A percentile compares a stretch with the other conserved stretches of the same genome.
These are phyloP conservation scores for Ectropis crepuscularia DNA, from an alignment of 2,888 invertebrate genomes.

Conservation along the genomic window DNA sequence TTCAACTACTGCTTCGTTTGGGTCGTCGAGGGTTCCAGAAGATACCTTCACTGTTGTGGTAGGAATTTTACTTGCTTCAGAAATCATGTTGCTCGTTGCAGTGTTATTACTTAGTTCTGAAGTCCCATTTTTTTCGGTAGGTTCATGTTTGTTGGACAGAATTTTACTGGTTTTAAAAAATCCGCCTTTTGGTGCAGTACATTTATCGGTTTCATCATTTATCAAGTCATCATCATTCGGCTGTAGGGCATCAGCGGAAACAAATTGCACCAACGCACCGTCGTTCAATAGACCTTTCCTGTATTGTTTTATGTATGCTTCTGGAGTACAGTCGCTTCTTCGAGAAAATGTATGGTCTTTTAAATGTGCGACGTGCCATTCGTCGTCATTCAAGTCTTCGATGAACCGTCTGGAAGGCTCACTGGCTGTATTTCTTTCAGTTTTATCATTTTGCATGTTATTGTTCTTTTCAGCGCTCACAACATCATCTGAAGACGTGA, in stretches of 20 bases:
- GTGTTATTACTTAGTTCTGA: conserved; percentile 1
- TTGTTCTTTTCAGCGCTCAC: conserved; percentile 40
- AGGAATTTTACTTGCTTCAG: not conserved
- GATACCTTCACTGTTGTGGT: not conserved
- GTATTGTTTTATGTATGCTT: conserved; percentile 58
- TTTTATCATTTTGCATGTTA: conserved; percentile 27
- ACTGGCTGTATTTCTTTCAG: conserved; percentile 24
- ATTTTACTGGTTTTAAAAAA: not conserved
- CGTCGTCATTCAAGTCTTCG: conserved; percentile 52
- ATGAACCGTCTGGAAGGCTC: conserved; percentile 49
- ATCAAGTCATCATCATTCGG: conserved; percentile 47
- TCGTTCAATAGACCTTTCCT: conserved; percentile 57
- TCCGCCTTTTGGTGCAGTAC: conserved; percentile 36
- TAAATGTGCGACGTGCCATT: conserved; percentile 64
- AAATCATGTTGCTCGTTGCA: too few species aligned
- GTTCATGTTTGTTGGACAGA: too few species aligned
- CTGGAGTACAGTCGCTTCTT: conserved; percentile 49
- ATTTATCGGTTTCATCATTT: conserved; percentile 36
- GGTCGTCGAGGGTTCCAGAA: too few species aligned
- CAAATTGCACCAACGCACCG: conserved; percentile 56
- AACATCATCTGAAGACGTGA: conserved; percentile 14
- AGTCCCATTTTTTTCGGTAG: conserved; percentile 1
- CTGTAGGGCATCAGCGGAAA: conserved; percentile 57
- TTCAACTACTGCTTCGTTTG: conserved; percentile 2
- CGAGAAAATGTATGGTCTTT: conserved; percentile 49